These are phyloP conservation scores for Ypsolopha scabrella DNA, from an alignment of 2,888 invertebrate genomes.

Conservation along the genomic window DNA sequence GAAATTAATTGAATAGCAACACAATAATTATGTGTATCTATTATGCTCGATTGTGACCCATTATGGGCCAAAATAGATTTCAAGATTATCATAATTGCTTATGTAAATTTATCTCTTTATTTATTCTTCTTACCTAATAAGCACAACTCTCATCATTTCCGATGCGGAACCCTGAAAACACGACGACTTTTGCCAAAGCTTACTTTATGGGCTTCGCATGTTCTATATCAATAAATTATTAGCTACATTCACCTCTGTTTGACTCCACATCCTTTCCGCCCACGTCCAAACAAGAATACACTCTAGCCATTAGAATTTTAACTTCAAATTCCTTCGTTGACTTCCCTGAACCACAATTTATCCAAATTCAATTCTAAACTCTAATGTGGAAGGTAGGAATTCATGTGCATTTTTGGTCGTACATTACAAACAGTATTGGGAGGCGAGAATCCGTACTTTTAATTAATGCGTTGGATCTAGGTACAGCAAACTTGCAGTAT, in stretches of 20 bases:
- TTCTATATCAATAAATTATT: conserved; percentile 71
- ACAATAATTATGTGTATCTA: too few species aligned
- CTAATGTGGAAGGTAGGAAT: too few species aligned
- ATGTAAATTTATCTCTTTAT: too few species aligned
- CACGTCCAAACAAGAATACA: conserved; percentile 41
- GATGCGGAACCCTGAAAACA: conserved; percentile 23
- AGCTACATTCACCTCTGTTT: conserved; percentile 57
- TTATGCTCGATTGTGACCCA: too few species aligned
- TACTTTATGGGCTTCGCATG: conserved; percentile 70
- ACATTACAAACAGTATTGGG: conserved; percentile 33
- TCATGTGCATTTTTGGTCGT: too few species aligned
- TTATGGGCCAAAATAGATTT: too few species aligned
- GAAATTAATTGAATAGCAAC: too few species aligned
- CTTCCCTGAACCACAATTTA: too few species aligned
- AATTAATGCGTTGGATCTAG: conserved; percentile 60
- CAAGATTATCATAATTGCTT: too few species aligned
- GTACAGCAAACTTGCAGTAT: conserved; percentile 47
- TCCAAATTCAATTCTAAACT: too few species aligned
- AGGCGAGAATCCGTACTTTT: conserved; percentile 54
- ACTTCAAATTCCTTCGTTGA: neutral
- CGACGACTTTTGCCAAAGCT: conserved; percentile 64
- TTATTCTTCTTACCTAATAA: too few species aligned
- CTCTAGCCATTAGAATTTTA: conserved; percentile 29
- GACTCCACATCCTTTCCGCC: conserved; percentile 53
- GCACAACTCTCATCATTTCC: too few species aligned